phyloP scores from a whole-genome alignment of 2,888 invertebrate species.

The Tromatobia lineatoria region DNA sequence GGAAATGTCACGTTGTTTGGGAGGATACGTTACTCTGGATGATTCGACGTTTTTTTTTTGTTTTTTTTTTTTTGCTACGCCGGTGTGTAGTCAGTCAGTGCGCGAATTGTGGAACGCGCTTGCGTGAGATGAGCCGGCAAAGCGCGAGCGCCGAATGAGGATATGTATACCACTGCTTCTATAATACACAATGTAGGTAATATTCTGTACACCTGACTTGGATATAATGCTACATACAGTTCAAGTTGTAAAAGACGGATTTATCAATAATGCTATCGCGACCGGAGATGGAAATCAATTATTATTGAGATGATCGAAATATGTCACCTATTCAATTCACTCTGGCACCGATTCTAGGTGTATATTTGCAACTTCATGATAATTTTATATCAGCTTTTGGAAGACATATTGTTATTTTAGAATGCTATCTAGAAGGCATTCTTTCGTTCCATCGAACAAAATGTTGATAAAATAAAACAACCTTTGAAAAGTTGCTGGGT shows the following conservation, averaged over 20 bases:
- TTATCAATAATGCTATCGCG: not conserved
- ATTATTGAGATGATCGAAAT: not conserved
- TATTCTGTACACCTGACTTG: not conserved
- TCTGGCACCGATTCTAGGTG: not conserved
- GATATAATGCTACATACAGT: not conserved
- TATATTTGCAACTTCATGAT: not conserved
- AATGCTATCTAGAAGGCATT: not conserved
- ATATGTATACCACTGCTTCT: not conserved
- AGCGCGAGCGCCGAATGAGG: conserved; percentile 5
- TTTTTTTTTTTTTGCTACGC: not conserved
- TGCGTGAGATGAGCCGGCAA: conserved; percentile 38
- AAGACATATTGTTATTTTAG: not conserved
- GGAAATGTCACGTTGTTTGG: conserved; percentile 45
- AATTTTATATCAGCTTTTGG: not conserved
- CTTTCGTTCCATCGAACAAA: too few species aligned
- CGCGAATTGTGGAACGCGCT: conserved; percentile 62
- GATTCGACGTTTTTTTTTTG: conserved; percentile 10
- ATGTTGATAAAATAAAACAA: too few species aligned
- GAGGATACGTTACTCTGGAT: conserved; percentile 13
- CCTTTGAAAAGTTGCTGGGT: too few species aligned
- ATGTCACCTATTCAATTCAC: not conserved
- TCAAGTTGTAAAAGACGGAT: not conserved
- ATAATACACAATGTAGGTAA: not conserved
- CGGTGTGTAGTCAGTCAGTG: conserved; percentile 6
- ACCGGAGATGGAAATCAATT: not conserved